These are phyloP conservation scores for Tolypeutes matacus DNA, from an alignment of 2,797 vertebrate genomes.

Conservation along the genomic window DNA sequence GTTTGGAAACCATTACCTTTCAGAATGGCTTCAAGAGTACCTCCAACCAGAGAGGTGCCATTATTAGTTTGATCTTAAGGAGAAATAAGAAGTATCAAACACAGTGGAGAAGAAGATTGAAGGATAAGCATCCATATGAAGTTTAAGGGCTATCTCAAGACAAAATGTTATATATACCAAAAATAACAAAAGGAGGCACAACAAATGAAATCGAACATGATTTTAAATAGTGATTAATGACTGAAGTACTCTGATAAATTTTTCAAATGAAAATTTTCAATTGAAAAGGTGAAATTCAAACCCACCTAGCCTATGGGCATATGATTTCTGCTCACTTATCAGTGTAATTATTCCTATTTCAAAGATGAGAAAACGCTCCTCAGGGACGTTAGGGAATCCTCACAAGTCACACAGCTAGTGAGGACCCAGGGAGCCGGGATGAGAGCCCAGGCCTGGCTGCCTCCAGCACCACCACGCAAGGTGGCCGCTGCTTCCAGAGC, in stretches of 20 bases:
- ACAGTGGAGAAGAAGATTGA: background rate
- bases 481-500: background rate
- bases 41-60: background rate
- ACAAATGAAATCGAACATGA: background rate
- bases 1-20: background rate
- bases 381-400: background rate
- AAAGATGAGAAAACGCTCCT: background rate
- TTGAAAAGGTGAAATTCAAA: conserved; percentile 20
- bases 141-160: background rate
- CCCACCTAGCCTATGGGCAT: background rate
- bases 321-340: background rate
- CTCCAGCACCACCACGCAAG: background rate
- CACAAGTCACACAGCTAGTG: background rate
- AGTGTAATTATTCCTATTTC: background rate
- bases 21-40: conserved; percentile 34
- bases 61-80: background rate
- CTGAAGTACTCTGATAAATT: background rate
- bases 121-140: background rate
- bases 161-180: background rate
- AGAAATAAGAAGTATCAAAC: background rate
- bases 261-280: conserved; percentile 17
- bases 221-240: conserved; percentile 24
- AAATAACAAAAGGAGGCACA: background rate
- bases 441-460: background rate
- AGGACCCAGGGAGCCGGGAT: background rate